phyloP scores from a whole-genome alignment of 1,140 invertebrate species.

The Bombus difficillimus region DNA sequence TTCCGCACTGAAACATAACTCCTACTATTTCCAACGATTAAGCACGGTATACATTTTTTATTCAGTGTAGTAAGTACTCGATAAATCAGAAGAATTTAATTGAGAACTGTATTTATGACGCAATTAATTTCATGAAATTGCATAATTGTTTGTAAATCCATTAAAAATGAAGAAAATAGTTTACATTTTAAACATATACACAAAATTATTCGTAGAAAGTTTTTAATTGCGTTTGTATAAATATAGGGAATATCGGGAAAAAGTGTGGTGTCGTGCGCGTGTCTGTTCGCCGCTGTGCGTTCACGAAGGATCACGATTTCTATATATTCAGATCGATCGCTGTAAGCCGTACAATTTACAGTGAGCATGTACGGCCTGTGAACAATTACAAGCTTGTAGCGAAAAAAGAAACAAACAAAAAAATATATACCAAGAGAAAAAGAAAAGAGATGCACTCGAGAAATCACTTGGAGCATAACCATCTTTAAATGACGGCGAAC shows the following conservation, averaged over 20 bases:
- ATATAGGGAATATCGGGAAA: not conserved
- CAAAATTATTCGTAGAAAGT: not conserved
- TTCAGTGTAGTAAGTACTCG: not conserved
- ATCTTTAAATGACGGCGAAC: slow-evolving; percentile 40
- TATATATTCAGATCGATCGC: slow-evolving; percentile 58
- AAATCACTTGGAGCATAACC: slow-evolving; percentile 18
- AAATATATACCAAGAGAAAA: slow-evolving; percentile 4
- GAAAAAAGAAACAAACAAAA: not conserved
- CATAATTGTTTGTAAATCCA: not conserved
- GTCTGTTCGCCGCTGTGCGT: slow-evolving; percentile 23
- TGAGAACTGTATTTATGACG: not conserved
- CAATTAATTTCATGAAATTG: not conserved
- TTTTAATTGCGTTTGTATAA: slow-evolving; percentile 6
- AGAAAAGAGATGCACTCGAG: slow-evolving; percentile 1
- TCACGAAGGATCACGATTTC: slow-evolving; percentile 51
- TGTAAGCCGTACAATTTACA: slow-evolving; percentile 38
- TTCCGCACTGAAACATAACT: not conserved
- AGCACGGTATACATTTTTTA: not conserved
- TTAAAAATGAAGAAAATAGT: not conserved
- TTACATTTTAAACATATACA: not conserved
- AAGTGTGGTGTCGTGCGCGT: slow-evolving; percentile 26
- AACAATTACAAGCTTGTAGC: slow-evolving; percentile 43
- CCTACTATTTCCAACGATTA: not conserved
- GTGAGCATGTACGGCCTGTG: slow-evolving; percentile 38
- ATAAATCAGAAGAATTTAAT: not conserved